Evolutionary conservation across 1,140 invertebrate genomes (phyloP).

Genomic region (Tetranychus urticae): DNA sequence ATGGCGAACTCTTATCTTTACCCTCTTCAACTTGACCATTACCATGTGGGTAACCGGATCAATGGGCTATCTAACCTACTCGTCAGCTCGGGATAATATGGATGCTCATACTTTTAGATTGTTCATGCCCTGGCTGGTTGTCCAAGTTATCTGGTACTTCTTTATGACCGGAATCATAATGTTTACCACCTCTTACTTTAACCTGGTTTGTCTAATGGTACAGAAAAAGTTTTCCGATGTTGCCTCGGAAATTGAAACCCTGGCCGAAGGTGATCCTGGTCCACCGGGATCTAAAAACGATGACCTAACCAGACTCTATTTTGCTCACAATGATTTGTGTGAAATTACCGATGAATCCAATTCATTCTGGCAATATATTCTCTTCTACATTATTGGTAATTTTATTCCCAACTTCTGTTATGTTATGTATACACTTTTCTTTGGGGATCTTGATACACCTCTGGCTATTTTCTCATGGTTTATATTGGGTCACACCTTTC

Average conservation of each 20-base stretch:
- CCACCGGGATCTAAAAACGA: constrained; percentile 6
- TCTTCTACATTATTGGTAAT: constrained; percentile 11
- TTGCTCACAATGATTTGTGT: constrained; percentile 11
- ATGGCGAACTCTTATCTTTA: neutral
- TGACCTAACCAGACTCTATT: constrained; percentile 6
- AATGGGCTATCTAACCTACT: neutral
- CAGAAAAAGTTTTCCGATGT: constrained; percentile 4
- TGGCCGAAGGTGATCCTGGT: constrained; percentile 10
- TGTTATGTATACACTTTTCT: constrained; percentile 10
- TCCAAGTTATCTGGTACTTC: constrained; percentile 9
- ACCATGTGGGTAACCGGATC: neutral
- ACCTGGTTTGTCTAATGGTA: constrained; percentile 8
- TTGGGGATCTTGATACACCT: constrained; percentile 9
- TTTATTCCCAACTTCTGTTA: constrained; percentile 11
- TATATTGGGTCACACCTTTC: constrained; percentile 7
- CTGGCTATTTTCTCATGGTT: constrained; percentile 9
- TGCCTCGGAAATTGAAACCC: constrained; percentile 7
- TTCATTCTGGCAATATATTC: constrained; percentile 9
- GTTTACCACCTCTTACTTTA: constrained; percentile 9
- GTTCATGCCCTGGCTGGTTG: constrained; percentile 4
- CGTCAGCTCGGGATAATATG: constrained; percentile 4
- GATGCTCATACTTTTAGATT: constrained; percentile 2
- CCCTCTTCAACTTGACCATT: constrained; percentile 1
- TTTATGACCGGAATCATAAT: constrained; percentile 7
- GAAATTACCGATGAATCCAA: constrained; percentile 11